Base-by-base conservation (phyloP, 2,113 vertebrate genomes). In the Hepsetus odoe region DNA sequence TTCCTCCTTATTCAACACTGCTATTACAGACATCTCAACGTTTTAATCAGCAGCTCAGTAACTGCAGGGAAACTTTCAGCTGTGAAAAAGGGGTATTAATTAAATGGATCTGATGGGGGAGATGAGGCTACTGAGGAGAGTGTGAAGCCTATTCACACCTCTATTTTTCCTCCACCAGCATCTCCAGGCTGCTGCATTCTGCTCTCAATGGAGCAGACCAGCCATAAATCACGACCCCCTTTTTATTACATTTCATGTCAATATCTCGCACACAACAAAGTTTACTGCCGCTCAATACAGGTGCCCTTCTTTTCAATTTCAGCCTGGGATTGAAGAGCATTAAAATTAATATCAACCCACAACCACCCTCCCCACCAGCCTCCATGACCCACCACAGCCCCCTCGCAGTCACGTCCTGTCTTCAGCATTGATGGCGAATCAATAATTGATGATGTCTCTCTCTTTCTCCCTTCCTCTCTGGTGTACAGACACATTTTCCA, bases 211-310 rank as follows among this genome's bases (percentile, higher is more conserved):
- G 49, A 62, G 49, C 38, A 56, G 44, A 24, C 33, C 44, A 64
- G 71, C 49, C 40, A 82, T 86, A 84, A 86, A 86, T 86, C 82
- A 84, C 61, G 51, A 77, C 62, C 75, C 16, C n/a, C 32, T 76
- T 84, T 86, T 86, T 83, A 86, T 85, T 82, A 85, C 74, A 79
- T 85, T 82, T 79, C 72, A 72, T 81, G 85, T 85, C 85, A 79
- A 84, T 85, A 83, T 75, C 80, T 82, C 67, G 62, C 80, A 70
- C 74, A 81, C 74, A 83, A 79, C 76, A 73, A 83, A 86, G 76
- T 86, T 79, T 80, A 82, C 72, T 64, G 30, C 53, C 16, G 46
- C 76, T 83, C 81, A 80, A 83, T 83, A 79, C 74, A 67, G 40
- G 69, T 72, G 72, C 78, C 68, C 74, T 71, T 83, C 70, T 78